Evolutionary conservation across 2,113 vertebrate genomes (phyloP).

Genomic region (Python bivittatus): DNA sequence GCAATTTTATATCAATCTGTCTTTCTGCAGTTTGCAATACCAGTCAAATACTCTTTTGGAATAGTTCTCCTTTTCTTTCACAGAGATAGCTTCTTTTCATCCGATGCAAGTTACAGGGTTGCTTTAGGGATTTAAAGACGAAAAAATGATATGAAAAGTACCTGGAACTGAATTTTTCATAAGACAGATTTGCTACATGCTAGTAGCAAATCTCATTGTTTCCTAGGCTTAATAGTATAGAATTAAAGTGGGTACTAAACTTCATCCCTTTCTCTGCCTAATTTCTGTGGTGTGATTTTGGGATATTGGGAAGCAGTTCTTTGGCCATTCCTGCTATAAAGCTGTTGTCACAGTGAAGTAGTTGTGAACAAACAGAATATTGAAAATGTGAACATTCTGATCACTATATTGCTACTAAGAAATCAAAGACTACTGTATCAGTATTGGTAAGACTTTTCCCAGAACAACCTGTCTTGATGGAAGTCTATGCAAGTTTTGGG

Average conservation of each 20-base stretch:
- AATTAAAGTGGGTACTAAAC: neutral
- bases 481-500: neutral
- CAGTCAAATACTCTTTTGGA: conserved; percentile 29
- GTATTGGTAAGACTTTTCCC: neutral
- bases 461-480: neutral
- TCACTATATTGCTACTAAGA: neutral
- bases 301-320: too few relatives aligned
- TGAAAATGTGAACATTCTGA: neutral
- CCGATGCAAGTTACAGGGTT: conserved; percentile 23
- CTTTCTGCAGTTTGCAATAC: conserved; percentile 26
- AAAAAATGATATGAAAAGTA: neutral
- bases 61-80: conserved; percentile 31
- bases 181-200: neutral
- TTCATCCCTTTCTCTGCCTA: too few relatives aligned
- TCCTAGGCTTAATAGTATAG: neutral
- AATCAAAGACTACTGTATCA: neutral
- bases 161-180: neutral
- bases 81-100: conserved; percentile 30
- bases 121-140: conserved; percentile 18
- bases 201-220: neutral
- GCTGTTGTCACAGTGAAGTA: neutral
- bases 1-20: conserved; percentile 19
- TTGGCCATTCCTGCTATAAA: neutral
- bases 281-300: too few relatives aligned
- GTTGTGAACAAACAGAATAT: neutral